A percentile compares a stretch with the other conserved stretches of the same genome.
Conservation (phyloP, 2,888 invertebrate genomes). For the Phalera bucephala region DNA sequence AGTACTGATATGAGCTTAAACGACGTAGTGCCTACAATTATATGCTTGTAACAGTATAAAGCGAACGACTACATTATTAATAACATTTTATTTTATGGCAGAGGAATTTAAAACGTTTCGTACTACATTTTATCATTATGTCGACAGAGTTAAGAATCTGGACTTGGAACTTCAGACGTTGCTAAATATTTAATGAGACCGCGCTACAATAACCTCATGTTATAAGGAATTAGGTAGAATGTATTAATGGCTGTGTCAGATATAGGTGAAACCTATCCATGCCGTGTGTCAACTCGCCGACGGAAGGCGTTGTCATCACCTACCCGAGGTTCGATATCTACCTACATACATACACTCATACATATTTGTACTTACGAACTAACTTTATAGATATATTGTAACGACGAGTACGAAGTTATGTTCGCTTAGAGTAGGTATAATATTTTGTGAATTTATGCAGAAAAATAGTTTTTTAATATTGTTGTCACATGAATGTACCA, state of each 20-base stretch:
- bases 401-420: conserved; percentile 70
- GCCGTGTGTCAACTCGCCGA: conserved; percentile 33
- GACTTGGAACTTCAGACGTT: too few relatives aligned
- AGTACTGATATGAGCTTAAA: conserved; percentile 87
- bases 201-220: too few relatives aligned
- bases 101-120: conserved; percentile 41
- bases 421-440: conserved; percentile 81
- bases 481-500: conserved; percentile 83
- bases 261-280: conserved; percentile 52
- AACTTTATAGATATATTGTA: conserved; percentile 77
- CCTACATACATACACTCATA: conserved; percentile 46
- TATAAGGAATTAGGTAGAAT: conserved; percentile 36
- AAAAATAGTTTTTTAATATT: conserved; percentile 83
- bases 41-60: conserved; percentile 74
- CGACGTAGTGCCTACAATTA: conserved; percentile 85
- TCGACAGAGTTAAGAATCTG: conserved; percentile 27
- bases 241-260: conserved; percentile 67
- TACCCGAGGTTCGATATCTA: too few relatives aligned
- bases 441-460: conserved; percentile 81
- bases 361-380: conserved; percentile 74
- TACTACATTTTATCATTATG: conserved; percentile 35
- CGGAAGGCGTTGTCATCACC: too few relatives aligned
- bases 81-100: conserved; percentile 42
- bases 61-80: conserved; percentile 45
- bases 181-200: conserved; percentile 30